Conservation (phyloP, 2,888 invertebrate species). For the Nephrotoma appendiculata region DNA sequence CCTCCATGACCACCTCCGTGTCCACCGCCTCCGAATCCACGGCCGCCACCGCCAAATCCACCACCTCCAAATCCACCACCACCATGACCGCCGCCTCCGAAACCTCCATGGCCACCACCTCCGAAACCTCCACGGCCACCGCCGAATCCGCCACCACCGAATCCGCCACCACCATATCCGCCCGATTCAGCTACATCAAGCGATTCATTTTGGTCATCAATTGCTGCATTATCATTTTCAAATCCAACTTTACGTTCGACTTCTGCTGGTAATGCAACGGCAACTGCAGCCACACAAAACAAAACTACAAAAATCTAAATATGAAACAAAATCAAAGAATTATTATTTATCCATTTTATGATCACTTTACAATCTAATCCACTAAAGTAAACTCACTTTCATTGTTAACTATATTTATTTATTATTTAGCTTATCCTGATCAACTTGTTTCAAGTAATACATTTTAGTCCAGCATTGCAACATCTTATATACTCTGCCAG, state of each 20-base stretch:
- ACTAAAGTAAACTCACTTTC: neutral
- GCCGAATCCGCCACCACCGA: neutral
- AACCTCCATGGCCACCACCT: neutral
- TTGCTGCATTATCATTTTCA: neutral
- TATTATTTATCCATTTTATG: neutral
- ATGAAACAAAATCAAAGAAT: neutral
- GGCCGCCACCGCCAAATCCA: neutral
- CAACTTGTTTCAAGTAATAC: neutral
- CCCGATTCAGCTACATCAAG: neutral
- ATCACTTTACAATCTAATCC: neutral
- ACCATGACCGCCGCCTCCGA: neutral
- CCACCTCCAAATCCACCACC: neutral
- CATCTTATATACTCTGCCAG: neutral
- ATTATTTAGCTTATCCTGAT: neutral
- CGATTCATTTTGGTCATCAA: neutral
- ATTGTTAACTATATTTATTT: neutral
- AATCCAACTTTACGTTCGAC: neutral
- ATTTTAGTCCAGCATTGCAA: neutral
- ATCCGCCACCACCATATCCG: neutral
- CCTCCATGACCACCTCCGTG: neutral
- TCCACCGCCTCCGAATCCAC: neutral
- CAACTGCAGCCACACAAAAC: neutral
- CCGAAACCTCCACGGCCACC: neutral
- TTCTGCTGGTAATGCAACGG: neutral
- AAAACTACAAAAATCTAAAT: neutral